phyloP scores from a whole-genome alignment of 2,797 vertebrate genomes.

The Falco biarmicus region DNA sequence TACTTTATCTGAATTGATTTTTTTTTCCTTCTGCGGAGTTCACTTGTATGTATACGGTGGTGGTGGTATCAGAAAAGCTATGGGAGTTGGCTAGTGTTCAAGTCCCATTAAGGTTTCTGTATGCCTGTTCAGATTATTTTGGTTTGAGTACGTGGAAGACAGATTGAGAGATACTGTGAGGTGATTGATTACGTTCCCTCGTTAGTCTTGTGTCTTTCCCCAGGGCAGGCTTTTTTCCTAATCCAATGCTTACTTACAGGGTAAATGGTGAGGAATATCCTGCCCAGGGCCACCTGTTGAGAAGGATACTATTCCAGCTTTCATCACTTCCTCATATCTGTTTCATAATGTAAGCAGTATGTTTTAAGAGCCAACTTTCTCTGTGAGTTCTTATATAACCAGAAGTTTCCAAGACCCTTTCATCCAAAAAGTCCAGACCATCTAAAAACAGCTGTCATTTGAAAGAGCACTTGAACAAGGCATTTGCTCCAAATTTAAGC shows the following conservation, averaged over 20 bases:
- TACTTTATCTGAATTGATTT: background rate
- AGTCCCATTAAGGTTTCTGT: background rate
- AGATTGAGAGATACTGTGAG: background rate
- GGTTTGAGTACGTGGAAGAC: background rate
- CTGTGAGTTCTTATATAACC: background rate
- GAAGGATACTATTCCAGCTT: background rate
- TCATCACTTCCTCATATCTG: background rate
- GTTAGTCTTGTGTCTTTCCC: background rate
- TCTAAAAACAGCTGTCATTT: background rate
- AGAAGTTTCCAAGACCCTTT: background rate
- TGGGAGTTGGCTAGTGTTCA: background rate
- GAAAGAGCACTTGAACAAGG: background rate
- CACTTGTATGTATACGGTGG: background rate
- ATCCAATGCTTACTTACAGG: constrained; percentile 7
- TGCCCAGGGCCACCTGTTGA: background rate
- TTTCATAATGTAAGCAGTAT: background rate
- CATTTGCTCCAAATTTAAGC: background rate
- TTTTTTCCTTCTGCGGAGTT: background rate
- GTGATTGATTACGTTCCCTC: background rate
- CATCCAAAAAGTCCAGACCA: background rate
- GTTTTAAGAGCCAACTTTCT: background rate
- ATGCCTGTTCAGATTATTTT: background rate
- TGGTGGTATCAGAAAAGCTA: background rate
- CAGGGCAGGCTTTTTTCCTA: background rate
- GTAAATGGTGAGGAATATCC: background rate